Base-by-base conservation (phyloP, 2,113 vertebrate species). In the Hypanus sabinus region DNA sequence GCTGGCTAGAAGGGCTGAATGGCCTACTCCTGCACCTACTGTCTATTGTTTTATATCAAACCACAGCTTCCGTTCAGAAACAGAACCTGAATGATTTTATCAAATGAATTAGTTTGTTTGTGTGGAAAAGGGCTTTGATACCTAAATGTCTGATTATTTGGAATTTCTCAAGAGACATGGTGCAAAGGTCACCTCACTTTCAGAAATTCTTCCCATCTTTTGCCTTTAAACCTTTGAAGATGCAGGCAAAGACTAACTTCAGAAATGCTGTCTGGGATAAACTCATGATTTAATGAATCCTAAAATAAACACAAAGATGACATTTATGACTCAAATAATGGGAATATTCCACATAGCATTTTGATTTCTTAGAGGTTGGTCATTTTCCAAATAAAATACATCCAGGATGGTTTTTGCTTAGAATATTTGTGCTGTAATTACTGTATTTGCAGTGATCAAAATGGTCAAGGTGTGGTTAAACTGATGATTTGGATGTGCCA, bases 41-140 rank as follows among this genome's bases (percentile, higher is more conserved):
- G n/a, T n/a, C n/a, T n/a, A n/a, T n/a, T n/a, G n/a, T 68, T 73
- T 70, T 93, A 55, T 73, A 93, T 75, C 36, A 93, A 93, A 93
- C 90, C 22, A 71, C 94, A 93, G 22, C 71, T 57, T 75, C 27
- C 55, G 73, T 94, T 94, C 0, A 0, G 93, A 94, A 94, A 80
- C 68, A 93, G 65, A 38, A 62, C 95, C 70, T 77, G 71, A 94
- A 92, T 30, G 73, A 94, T 94, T 87, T 57, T 57, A 3, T 2
- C 14, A 68, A 94, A 62, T 94, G 68, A 95, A 94, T 94, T 68
- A 0, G 68, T 80, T 33, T 0, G 94, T 94, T 73, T 93, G 7
- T 94, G 18, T 94, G 93, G 90, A 94, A 79, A 91, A 60, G 62
- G 94, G 24, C 20, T 94, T 95, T 95, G 94, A 95, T 95, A 94